phyloP scores from a whole-genome alignment of 1,140 invertebrate species.

The Melipona quadrifasciata region DNA sequence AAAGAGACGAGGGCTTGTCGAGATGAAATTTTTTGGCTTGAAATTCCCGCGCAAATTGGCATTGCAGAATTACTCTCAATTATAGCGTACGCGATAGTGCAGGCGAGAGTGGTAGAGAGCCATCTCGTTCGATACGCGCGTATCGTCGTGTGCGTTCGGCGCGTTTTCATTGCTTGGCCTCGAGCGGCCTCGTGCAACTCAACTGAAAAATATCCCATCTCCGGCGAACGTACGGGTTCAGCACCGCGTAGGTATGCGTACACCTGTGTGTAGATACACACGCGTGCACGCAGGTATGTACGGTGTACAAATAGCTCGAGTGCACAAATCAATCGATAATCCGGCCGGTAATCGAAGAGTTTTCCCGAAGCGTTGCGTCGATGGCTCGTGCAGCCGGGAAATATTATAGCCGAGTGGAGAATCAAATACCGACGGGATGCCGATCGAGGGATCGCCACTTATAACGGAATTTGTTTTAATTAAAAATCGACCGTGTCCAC shows the following conservation, averaged over 20 bases:
- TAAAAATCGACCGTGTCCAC: conserved; percentile 27
- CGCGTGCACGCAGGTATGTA: no score
- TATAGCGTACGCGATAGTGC: conserved; percentile 55
- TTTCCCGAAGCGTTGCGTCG: conserved; percentile 34
- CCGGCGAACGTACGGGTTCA: not conserved
- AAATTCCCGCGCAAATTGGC: conserved; percentile 73
- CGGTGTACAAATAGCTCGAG: conserved; percentile 46
- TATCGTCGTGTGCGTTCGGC: not conserved
- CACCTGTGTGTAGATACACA: not conserved
- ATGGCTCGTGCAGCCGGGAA: conserved; percentile 18
- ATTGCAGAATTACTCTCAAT: conserved; percentile 75
- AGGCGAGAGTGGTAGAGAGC: no score
- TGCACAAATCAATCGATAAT: conserved; percentile 65
- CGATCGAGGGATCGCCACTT: conserved; percentile 14
- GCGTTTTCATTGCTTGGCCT: conserved; percentile 29
- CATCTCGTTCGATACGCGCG: not conserved
- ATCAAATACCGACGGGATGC: conserved; percentile 42
- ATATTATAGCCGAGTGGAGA: conserved; percentile 13
- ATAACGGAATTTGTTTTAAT: conserved; percentile 59
- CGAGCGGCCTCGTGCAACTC: conserved; percentile 50
- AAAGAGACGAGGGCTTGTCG: conserved; percentile 11
- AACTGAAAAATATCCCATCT: conserved; percentile 63
- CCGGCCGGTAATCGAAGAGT: conserved; percentile 55
- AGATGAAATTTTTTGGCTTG: conserved; percentile 73
- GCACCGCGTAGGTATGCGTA: no score